These are phyloP conservation scores for Pygocentrus nattereri DNA, from an alignment of 2,797 vertebrate genomes.

Conservation along the genomic window DNA sequence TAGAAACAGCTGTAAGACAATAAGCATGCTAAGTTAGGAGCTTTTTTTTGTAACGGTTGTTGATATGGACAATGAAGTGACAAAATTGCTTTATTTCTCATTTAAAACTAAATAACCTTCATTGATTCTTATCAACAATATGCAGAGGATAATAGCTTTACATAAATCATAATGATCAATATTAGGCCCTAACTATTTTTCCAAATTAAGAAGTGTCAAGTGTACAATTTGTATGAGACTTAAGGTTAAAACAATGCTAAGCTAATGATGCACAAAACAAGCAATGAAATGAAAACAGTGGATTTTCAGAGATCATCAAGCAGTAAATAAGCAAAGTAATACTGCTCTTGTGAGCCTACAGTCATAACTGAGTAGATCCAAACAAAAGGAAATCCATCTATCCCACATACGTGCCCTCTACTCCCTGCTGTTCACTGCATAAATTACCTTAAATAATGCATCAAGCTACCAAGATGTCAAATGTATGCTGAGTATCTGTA, in stretches of 20 bases:
- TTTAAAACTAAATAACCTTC: not conserved
- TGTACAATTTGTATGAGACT: not conserved
- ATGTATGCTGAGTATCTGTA: slow-evolving; percentile 3
- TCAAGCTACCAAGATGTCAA: slow-evolving; percentile 13
- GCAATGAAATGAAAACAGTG: not conserved
- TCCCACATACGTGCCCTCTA: slow-evolving; percentile 43
- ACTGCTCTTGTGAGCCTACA: not conserved
- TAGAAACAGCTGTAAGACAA: not conserved
- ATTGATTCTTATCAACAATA: not conserved
- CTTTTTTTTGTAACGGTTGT: not conserved
- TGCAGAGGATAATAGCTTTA: not conserved
- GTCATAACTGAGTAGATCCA: slow-evolving; percentile 16
- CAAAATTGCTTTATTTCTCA: not conserved
- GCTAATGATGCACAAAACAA: not conserved
- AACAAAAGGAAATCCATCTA: slow-evolving; percentile 52
- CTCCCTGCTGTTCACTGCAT: slow-evolving; percentile 33
- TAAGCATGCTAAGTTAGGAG: not conserved
- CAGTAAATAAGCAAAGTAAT: not conserved
- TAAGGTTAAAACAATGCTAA: not conserved
- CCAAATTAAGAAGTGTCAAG: not conserved
- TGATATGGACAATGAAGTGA: not conserved
- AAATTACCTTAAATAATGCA: slow-evolving; percentile 59
- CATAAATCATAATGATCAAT: not conserved
- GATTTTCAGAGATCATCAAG: not conserved
- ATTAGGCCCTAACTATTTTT: not conserved